Evolutionary conservation across 2,113 vertebrate species (phyloP), one percentile per base, ranked within the genome.

Genomic region (Nyctibius bracteatus): DNA sequence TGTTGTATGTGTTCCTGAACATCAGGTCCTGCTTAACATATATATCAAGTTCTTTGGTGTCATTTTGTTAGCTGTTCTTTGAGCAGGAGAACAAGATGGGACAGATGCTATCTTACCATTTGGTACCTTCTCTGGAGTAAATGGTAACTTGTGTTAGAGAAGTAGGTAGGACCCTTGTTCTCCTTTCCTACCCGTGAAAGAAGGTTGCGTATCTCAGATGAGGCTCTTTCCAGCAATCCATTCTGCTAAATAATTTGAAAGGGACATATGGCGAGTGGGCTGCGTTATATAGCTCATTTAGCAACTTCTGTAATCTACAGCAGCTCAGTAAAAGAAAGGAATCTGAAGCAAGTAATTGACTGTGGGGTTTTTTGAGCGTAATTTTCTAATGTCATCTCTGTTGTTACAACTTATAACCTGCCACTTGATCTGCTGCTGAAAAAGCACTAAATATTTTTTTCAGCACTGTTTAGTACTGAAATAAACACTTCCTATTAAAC

Each of bases 211-310:
- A 0, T 66, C 79, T 93, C 65, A 18, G 22, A 49, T 63, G 65
- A 91, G 92, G 17, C 44, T 2, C 18, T 86, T 77, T 52, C 63
- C 83, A 90, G 70, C n/a, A 24, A 84, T 83, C 43, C n/a, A 12
- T 84, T 68, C 44, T 81, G 77, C 68, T 91, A 59, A 94, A 67
- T 92, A 68, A 65, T 85, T 91, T 86, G 72, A 49, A 81, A 84
- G 86, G 83, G 44, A 93, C 88, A 88, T 94, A 95, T 94, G 90
- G 94, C 81, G 81, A 46, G 90, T 95, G 88, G 92, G 95, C 61
- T 95, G 92, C 71, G 63, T 92, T 94, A 62, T 79, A 35, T 14
- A 89, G 77, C 88, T 95, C 88, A 35, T 74, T 87, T 85, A 84
- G 52, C 88, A 91, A 83, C 91, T 91, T 44, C 44, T 84, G 55